Percentiles rank a stretch among this genome's conserved stretches.
These are phyloP conservation scores for Melitaea cinxia DNA, from an alignment of 1,140 invertebrate species.

Conservation along the genomic window DNA sequence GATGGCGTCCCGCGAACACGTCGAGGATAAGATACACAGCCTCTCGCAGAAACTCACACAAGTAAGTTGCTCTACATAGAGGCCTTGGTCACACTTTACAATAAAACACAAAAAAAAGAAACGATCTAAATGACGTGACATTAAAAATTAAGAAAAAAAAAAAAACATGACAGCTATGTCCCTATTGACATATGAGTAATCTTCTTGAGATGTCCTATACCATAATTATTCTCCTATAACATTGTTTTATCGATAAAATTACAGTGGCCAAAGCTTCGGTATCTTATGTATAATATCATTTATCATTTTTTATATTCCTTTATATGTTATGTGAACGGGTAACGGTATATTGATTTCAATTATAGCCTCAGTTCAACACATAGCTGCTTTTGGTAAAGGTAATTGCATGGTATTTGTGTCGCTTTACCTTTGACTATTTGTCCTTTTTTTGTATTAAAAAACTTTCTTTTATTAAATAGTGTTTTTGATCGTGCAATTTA, in stretches of 20 bases:
- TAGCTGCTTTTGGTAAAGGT: slow-evolving; percentile 73
- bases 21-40: slow-evolving; percentile 86
- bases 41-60: slow-evolving; percentile 85
- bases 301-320: slow-evolving; percentile 39
- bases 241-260: background rate
- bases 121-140: background rate
- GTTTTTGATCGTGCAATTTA: slow-evolving; percentile 3
- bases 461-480: background rate
- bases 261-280: slow-evolving; percentile 40
- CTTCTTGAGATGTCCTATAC: background rate
- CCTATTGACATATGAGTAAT: too few species aligned
- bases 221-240: background rate
- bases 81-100: slow-evolving; percentile 11
- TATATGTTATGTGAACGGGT: slow-evolving; percentile 38
- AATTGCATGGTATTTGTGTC: slow-evolving; percentile 68
- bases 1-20: slow-evolving; percentile 84
- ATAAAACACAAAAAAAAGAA: background rate
- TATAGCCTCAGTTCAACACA: slow-evolving; percentile 55
- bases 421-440: slow-evolving; percentile 47
- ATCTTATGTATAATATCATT: slow-evolving; percentile 29
- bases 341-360: slow-evolving; percentile 60
- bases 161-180: too few species aligned
- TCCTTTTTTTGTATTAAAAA: slow-evolving; percentile 8
- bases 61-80: slow-evolving; percentile 80
- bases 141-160: background rate